Percentiles rank a stretch among this genome's conserved stretches.
These are phyloP conservation scores for Thymelicus acteon DNA, from an alignment of 2,888 invertebrate genomes.

Conservation along the genomic window DNA sequence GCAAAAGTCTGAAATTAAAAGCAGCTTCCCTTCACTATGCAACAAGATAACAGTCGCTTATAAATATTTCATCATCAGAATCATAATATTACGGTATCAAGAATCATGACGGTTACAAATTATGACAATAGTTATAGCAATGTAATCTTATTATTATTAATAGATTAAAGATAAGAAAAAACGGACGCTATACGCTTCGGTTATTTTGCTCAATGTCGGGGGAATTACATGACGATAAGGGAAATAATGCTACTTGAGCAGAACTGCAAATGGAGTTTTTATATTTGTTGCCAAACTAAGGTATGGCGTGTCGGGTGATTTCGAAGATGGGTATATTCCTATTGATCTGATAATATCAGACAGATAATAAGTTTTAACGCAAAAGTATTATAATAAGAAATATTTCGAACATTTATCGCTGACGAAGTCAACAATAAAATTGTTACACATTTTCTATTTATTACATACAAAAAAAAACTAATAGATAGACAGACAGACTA, in stretches of 20 bases:
- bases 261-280: not conserved
- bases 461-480: no score
- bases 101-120: not conserved
- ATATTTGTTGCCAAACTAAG: constrained; percentile 6
- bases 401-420: no score
- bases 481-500: no score
- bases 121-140: constrained; percentile 8
- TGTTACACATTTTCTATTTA: no score
- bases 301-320: no score
- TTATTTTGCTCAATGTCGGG: constrained; percentile 15
- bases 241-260: not conserved
- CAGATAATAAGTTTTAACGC: not conserved
- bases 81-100: constrained; percentile 5
- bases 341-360: not conserved
- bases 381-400: not conserved
- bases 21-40: not conserved
- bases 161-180: constrained; percentile 16
- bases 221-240: constrained; percentile 17
- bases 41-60: not conserved
- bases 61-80: constrained; percentile 1
- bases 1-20: not conserved
- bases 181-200: constrained; percentile 2
- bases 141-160: constrained; percentile 7
- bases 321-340: not conserved
- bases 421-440: no score